Conservation (phyloP, 1,140 invertebrate genomes). For the Diachasma alloeum region DNA sequence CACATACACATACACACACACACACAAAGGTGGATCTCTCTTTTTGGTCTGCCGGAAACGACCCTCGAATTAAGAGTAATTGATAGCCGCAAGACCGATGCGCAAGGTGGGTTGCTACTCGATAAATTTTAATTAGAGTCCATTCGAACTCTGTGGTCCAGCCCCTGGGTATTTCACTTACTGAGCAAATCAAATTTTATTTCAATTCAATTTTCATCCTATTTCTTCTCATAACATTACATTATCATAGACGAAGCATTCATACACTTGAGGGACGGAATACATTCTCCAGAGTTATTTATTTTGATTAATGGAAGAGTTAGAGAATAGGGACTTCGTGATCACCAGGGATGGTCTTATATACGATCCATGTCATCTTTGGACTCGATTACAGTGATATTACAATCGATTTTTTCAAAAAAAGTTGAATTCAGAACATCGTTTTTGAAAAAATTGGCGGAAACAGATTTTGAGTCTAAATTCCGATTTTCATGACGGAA, state of each 20-base stretch:
- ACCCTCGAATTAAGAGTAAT: conserved; percentile 37
- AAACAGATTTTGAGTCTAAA: too few species aligned
- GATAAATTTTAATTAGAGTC: conserved; percentile 41
- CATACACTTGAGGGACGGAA: background rate
- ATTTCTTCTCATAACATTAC: background rate
- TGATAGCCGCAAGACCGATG: conserved; percentile 32
- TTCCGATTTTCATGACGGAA: too few species aligned
- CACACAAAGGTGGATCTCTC: background rate
- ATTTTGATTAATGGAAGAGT: too few species aligned
- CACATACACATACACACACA: background rate
- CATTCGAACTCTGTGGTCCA: conserved; percentile 17
- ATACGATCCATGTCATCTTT: too few species aligned
- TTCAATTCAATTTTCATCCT: background rate
- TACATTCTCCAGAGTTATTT: too few species aligned
- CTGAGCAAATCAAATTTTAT: background rate
- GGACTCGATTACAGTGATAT: too few species aligned
- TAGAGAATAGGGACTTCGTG: too few species aligned
- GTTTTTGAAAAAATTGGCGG: too few species aligned
- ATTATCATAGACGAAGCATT: background rate
- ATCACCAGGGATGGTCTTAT: too few species aligned
- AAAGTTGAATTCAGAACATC: too few species aligned
- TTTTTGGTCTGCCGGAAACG: background rate
- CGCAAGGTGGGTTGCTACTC: conserved; percentile 3
- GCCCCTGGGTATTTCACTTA: background rate
- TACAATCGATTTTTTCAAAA: too few species aligned